A percentile compares a stretch with the other conserved stretches of the same genome.
Evolutionary conservation across 1,140 invertebrate genomes (phyloP).

Genomic region (Diuraphis noxia): DNA sequence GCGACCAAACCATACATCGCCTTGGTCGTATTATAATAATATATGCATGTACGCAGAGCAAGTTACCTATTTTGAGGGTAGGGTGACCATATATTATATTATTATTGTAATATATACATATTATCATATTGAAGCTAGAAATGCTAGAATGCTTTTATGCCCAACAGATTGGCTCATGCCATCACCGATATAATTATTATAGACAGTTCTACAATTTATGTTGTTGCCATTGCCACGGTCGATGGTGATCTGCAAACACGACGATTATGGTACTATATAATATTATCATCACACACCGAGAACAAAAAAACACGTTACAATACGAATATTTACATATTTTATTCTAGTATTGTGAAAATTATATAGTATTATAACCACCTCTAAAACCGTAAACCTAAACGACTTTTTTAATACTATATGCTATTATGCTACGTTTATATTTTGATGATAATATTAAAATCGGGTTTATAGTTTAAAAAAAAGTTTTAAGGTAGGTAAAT

Average conservation of each 20-base stretch:
- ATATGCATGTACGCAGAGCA: background rate
- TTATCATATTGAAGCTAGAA: too few species aligned
- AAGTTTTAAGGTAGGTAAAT: background rate
- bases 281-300: background rate
- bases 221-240: background rate
- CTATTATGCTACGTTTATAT: background rate
- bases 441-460: conserved; percentile 10
- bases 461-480: background rate
- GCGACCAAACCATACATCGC: background rate
- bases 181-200: background rate
- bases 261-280: background rate
- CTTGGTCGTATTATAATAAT: background rate
- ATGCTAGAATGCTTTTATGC: too few species aligned
- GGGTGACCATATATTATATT: too few species aligned
- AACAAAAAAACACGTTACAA: background rate
- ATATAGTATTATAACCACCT: background rate
- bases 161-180: background rate
- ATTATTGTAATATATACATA: too few species aligned
- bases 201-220: background rate
- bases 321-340: background rate
- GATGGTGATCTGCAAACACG: background rate
- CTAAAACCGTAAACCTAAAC: background rate
- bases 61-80: background rate
- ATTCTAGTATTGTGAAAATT: background rate
- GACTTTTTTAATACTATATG: background rate